Conservation (phyloP, 2,113 vertebrate genomes). For the Catagonus wagneri region DNA sequence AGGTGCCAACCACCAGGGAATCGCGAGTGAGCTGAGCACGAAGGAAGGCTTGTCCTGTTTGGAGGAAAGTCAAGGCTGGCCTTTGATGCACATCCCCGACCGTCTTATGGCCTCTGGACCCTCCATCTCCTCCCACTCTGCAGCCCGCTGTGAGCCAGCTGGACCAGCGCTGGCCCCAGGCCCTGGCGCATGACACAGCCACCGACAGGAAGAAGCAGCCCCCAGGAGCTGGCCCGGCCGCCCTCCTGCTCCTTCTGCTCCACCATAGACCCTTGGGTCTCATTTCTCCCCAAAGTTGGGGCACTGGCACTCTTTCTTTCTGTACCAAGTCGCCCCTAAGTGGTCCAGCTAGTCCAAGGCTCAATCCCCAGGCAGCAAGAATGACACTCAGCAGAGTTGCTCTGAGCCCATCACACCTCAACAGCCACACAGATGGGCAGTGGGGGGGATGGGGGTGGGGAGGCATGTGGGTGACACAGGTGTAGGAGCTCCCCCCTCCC, state of each 20-base stretch:
- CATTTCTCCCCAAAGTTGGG: no score
- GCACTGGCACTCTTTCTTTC: not conserved
- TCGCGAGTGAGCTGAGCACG: not conserved
- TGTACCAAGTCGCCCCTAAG: not conserved
- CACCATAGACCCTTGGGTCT: not conserved
- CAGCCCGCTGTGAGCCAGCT: not conserved
- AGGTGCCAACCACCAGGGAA: not conserved
- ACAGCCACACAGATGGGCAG: not conserved
- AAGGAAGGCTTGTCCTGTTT: not conserved
- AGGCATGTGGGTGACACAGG: no score
- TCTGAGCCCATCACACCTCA: not conserved
- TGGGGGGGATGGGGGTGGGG: no score
- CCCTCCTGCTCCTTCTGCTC: no score
- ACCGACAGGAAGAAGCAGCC: not conserved
- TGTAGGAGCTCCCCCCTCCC: not conserved
- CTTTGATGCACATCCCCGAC: not conserved
- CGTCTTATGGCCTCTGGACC: not conserved
- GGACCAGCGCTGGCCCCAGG: not conserved
- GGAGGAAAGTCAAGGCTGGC: not conserved
- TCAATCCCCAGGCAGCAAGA: accelerated
- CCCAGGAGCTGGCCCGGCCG: not conserved
- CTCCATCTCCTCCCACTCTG: not conserved
- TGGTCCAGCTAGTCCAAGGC: not conserved
- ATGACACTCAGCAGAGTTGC: not conserved
- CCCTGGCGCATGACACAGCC: not conserved